phyloP scores from a whole-genome alignment of 2,797 vertebrate species.

The Acanthurus leucopareius region DNA sequence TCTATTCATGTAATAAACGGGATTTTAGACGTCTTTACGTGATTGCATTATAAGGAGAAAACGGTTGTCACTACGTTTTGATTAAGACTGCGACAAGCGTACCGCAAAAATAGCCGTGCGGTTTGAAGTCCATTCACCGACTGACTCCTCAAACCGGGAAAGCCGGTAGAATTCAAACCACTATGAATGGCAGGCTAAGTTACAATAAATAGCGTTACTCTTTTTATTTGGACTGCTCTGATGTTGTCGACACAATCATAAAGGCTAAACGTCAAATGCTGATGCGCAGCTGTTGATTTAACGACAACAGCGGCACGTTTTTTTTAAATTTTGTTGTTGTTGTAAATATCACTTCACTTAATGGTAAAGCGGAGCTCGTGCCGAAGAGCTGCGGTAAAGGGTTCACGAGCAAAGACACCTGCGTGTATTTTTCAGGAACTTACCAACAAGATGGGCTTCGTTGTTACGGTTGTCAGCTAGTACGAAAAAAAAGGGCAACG shows the following conservation, averaged over 20 bases:
- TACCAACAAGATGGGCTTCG: constrained; percentile 64
- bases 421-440: constrained; percentile 26
- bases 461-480: constrained; percentile 25
- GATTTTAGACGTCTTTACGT: background rate
- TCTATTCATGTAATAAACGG: background rate
- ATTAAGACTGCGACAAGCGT: background rate
- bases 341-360: background rate
- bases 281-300: constrained; percentile 12
- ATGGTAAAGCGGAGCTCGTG: background rate
- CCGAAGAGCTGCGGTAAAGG: background rate
- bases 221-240: fast-evolving
- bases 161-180: constrained; percentile 65
- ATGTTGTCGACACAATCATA: fast-evolving
- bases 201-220: fast-evolving
- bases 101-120: background rate
- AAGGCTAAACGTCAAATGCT: no score
- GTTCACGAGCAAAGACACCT: no score
- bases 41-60: background rate
- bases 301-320: constrained; percentile 29
- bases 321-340: constrained; percentile 9
- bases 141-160: constrained; percentile 56
- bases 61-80: background rate
- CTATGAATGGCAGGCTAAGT: constrained; percentile 14
- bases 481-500: background rate
- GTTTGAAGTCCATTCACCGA: constrained; percentile 34